Evolutionary conservation across 1,140 invertebrate genomes (phyloP), one percentile per base, ranked within the genome.

Genomic region (Pogonognathellus flavescens): DNA sequence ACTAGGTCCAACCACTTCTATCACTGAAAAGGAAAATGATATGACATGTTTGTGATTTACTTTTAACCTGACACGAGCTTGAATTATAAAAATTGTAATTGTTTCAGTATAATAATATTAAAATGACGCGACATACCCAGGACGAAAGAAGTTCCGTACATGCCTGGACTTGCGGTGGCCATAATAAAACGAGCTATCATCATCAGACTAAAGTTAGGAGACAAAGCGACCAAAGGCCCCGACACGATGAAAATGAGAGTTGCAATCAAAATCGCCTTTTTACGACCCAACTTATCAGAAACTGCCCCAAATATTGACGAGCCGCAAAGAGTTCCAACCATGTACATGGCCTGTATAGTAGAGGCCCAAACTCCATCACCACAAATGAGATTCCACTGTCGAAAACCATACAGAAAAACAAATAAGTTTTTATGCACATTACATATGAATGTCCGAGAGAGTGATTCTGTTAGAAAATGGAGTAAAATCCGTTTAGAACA

Each of bases 281-380:
- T 87, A 66, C 88, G 49, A 55, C 88, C 88, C 16, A 86, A 60
- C 70, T 87, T 87, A 70, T 89, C 88, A 31, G 88, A 89, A 6
- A 88, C 20, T 14, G 85, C 84, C 57, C 88, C 88, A 57, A 88
- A 88, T 13, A 88, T 86, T 49, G 88, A 86, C 41, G 81, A 84
- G 0, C 88, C 88, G 25, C 84, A 57, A 7, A 89, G 60, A 66
- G 88, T 88, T n/a, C 88, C 88, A 66, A 89, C n/a, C 88, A 89
- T 89, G 80, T 88, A 89, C 83, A 87, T 87, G 0, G 86, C 86
- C 59, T 89, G 88, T 16, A 88, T 85, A 1, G 82, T 72, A 10
- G 87, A 86, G 18, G 88, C 88, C 84, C 49, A 84, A 25, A 20
- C 80, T n/a, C 84, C 72, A n/a, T 83, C 31, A 1, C 82, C 85